Evolutionary conservation across 2,888 invertebrate genomes (phyloP), one percentile per base, ranked within the genome.

Genomic region (Drosophila neutralis): DNA sequence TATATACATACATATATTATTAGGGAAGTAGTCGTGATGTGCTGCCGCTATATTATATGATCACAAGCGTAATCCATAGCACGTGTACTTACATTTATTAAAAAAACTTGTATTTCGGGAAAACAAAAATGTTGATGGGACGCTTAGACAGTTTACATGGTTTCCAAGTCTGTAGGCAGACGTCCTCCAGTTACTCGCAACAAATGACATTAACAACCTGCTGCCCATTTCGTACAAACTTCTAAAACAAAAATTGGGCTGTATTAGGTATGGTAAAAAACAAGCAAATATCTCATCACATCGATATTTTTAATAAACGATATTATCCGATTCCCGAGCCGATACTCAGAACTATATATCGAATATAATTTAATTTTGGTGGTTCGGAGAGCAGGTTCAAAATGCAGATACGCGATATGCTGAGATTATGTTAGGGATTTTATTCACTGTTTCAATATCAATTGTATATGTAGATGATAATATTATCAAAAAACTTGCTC

Each of bases 71-170:
- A 36, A 18, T 27, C 27, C 13, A 5, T 8, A 18, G 35, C 49
- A 40, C 45, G 15, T 52, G 27, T 36, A 93, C 95, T 94, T 93
- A 96, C 96, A 93, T 94, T 95, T 96, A 82, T 95, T 95, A 87
- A 96, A 96, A 89, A 96, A 96, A 81, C 94, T 95, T 1, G 94
- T 94, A 65, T 92, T 78, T 0, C 91, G 81, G 24, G 24, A 24
- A 45, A 0, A 57, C 13, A 29, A 40, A 33, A 36, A 38, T 38
- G 6, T 67, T 15, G 40, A 29, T n/a, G 61, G 27, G 21, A 31
- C 27, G 13, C 35, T 7, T 1, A 36, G 18, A 21, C 36, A 15
- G 18, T 56, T 77, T 3, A 33, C 11, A 18, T 35, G 59, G 42
- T 27, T 61, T 2, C 36, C 57, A 3, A 52, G 15, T 10, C 45